Evolutionary conservation across 53 echinoderm and acorn worm genomes (phyloP).

Genomic region (Hippasteria phrygiana): DNA sequence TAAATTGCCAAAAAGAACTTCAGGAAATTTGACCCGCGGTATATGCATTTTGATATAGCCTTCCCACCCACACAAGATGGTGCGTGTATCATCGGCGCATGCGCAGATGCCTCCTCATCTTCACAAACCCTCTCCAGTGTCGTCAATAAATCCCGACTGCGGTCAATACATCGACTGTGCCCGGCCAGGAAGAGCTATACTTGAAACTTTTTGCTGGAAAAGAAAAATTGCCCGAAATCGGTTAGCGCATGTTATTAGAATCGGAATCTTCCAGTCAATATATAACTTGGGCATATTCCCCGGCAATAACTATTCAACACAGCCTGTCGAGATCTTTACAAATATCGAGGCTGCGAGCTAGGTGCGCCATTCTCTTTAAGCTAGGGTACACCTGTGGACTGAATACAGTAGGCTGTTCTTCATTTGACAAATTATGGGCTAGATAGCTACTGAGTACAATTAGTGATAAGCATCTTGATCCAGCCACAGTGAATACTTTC

Average conservation of each 20-base stretch:
- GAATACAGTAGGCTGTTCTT: not conserved
- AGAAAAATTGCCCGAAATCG: slow-evolving; percentile 1
- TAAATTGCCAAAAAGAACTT: no score
- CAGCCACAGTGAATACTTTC: no score
- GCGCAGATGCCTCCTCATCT: not conserved
- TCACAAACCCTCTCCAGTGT: not conserved
- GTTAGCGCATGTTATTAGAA: not conserved
- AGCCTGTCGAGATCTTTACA: not conserved
- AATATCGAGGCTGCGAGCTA: not conserved
- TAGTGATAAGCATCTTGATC: not conserved
- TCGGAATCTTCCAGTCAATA: not conserved
- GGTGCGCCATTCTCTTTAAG: not conserved
- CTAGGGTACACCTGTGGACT: not conserved
- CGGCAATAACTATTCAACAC: slow-evolving; percentile 5
- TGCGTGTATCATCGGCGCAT: slow-evolving; percentile 1
- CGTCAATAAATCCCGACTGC: not conserved
- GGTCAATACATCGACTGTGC: slow-evolving; percentile 25
- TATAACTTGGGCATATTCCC: not conserved
- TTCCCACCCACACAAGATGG: not conserved
- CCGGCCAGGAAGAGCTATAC: not conserved
- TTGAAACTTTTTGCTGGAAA: slow-evolving; percentile 10
- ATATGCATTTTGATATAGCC: not conserved
- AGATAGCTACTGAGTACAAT: slow-evolving; percentile 8
- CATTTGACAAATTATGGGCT: not conserved
- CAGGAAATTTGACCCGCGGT: not conserved